phyloP scores from a whole-genome alignment of 2,888 invertebrate species.

The Drosophila fulvimacula region DNA sequence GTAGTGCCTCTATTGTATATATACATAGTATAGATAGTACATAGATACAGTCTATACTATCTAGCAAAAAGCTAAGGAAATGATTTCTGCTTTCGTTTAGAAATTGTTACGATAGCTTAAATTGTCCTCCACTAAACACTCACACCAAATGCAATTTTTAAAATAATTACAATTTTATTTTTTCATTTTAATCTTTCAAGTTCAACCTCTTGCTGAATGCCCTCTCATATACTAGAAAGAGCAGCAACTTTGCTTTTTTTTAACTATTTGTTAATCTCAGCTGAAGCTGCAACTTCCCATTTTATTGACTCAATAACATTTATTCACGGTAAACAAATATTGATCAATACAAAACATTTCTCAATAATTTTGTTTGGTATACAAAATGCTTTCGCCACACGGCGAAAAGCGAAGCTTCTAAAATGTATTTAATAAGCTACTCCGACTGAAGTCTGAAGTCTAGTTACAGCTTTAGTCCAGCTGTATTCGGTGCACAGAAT shows the following conservation, averaged over 20 bases:
- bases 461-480: background rate
- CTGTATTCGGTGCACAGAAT: background rate
- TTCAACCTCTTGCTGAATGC: too few species aligned
- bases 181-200: too few species aligned
- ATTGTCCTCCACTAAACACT: background rate
- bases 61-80: too few species aligned
- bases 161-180: too few species aligned
- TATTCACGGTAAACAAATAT: conserved; percentile 11
- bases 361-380: conserved; percentile 2
- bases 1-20: too few species aligned
- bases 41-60: too few species aligned
- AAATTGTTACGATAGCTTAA: background rate
- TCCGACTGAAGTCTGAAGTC: background rate
- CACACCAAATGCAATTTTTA: background rate
- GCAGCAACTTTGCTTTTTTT: conserved; percentile 22
- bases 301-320: background rate
- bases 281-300: background rate
- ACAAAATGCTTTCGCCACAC: background rate
- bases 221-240: background rate
- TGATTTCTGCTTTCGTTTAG: too few species aligned
- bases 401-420: background rate
- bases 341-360: conserved; percentile 4
- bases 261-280: background rate
- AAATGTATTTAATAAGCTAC: background rate
- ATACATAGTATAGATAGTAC: too few species aligned